phyloP scores from a whole-genome alignment of 1,140 invertebrate genomes.

The Sinella curviseta region DNA sequence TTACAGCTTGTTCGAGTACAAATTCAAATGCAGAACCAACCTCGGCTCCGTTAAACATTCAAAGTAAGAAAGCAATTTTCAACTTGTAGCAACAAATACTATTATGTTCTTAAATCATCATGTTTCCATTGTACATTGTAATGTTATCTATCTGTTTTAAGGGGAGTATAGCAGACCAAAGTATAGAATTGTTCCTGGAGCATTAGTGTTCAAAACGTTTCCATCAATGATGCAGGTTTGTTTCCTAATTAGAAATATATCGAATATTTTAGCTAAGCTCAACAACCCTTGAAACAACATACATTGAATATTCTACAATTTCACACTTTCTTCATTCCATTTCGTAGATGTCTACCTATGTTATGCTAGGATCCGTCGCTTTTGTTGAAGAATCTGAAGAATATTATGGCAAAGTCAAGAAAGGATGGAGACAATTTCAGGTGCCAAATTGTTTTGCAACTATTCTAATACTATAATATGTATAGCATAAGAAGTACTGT shows the following conservation, averaged over 20 bases:
- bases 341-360: slow-evolving; percentile 77
- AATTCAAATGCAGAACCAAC: too few species aligned
- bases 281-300: background rate
- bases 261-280: background rate
- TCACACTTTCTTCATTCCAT: slow-evolving; percentile 38
- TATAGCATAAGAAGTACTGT: background rate
- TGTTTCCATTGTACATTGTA: too few species aligned
- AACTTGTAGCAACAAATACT: too few species aligned
- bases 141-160: too few species aligned
- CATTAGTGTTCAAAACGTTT: slow-evolving; percentile 10
- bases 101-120: too few species aligned
- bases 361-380: slow-evolving; percentile 82
- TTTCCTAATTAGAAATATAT: background rate
- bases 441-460: background rate
- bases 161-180: background rate
- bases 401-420: slow-evolving; percentile 79
- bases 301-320: background rate
- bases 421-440: slow-evolving; percentile 67
- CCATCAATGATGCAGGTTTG: slow-evolving; percentile 8
- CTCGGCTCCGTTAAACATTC: too few species aligned
- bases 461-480: background rate
- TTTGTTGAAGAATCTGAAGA: slow-evolving; percentile 88
- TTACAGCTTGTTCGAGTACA: too few species aligned
- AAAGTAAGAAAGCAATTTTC: too few species aligned
- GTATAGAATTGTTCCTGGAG: slow-evolving; percentile 20